Base-by-base conservation (phyloP, 64 coral and sea anemone species). In the Pachyseris speciosa region DNA sequence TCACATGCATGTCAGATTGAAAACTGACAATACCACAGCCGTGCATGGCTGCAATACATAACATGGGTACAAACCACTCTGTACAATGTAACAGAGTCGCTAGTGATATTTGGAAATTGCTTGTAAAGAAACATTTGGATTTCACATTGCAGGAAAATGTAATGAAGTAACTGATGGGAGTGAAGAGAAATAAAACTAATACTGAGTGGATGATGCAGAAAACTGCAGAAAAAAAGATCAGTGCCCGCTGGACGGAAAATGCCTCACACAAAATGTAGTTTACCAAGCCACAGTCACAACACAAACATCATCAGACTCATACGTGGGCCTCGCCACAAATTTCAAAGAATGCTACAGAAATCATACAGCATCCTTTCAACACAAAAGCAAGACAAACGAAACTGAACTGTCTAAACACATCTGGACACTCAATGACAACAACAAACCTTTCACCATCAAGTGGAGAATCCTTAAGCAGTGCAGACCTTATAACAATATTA, bases 1-100 rank as follows among this genome's bases (percentile, higher is more conserved):
- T 61, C 19, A 63, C 20, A 88, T 33, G 47, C 86, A 88, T 32
- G 74, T 75, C 22, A 68, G 71, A 28, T 8, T 88, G 30, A 74
- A 74, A 41, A 52, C 47, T 74, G 86, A 88, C 24, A 88, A 75
- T 58, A 88, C 67, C 2, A 75, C 86, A 16, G 68, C 86, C 32
- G 86, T 88, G 22, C 1, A 59, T 0, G 57, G 51, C 37, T 22
- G 72, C 25, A 61, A 88, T 75, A 61, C 40, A 55, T 55, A 55
- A 55, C 19, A 55, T 55, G 9, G 51, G 51, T 19, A 55, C 51
- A 1, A 55, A 55, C 20, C 51, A 55, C 51, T 55, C 51, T 55
- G 0, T 55, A 55, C 8, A 55, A 55, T 55, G 51, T 55, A 55
- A 55, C 51, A n/a, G 20, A 55, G 51, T 55, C 13, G 51, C 19